Evolutionary conservation across 2,888 invertebrate genomes (phyloP).

Genomic region (Hyalella azteca): DNA sequence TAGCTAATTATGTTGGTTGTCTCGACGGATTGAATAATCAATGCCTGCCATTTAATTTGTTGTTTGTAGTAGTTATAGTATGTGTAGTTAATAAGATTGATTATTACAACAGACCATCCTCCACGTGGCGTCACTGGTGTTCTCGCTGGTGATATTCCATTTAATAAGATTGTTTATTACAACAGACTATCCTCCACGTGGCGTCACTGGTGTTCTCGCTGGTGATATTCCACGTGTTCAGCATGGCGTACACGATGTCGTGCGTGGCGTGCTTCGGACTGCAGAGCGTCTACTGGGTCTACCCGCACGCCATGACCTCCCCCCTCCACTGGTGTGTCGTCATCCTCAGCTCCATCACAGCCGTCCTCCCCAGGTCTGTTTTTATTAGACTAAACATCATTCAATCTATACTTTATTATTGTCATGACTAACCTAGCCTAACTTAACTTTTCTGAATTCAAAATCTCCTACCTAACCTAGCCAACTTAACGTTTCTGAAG

Average conservation of each 20-base stretch:
- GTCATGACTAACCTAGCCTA: too few relatives aligned
- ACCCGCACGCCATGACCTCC: conserved; percentile 69
- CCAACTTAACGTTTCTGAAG: too few relatives aligned
- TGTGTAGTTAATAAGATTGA: too few relatives aligned
- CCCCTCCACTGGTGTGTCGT: conserved; percentile 83
- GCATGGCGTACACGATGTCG: conserved; percentile 73
- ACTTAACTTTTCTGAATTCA: too few relatives aligned
- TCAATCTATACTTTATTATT: too few relatives aligned
- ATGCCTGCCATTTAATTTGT: too few relatives aligned
- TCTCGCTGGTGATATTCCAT: conserved; percentile 84
- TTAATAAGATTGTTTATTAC: too few relatives aligned
- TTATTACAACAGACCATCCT: conserved; percentile 77
- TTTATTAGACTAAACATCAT: too few relatives aligned
- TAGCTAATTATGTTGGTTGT: too few relatives aligned
- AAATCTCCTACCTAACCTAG: too few relatives aligned
- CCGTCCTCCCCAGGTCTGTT: conserved; percentile 80
- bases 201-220: conserved; percentile 79
- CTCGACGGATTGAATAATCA: too few relatives aligned
- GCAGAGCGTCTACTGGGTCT: conserved; percentile 52
- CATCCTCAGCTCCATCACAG: conserved; percentile 76
- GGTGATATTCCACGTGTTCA: conserved; percentile 80
- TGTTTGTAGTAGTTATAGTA: too few relatives aligned
- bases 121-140: conserved; percentile 76
- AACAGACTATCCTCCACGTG: conserved; percentile 83
- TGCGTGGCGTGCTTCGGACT: conserved; percentile 44